Conservation (phyloP, 92 coral and sea anemone species). For the Palythoa grandis region DNA sequence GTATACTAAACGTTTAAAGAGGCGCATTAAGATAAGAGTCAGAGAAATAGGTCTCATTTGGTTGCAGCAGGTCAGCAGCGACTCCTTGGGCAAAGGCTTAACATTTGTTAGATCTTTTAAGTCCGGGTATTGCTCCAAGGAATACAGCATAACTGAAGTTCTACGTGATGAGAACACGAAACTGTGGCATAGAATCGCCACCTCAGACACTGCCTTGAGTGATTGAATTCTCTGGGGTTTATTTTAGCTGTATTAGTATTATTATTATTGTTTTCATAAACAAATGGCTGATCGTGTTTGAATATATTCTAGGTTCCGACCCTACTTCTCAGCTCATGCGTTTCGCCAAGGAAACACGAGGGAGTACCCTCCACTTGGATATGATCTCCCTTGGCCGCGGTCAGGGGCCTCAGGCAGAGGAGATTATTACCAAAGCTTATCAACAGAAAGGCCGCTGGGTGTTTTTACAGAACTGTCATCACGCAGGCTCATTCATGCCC, state of each 20-base stretch:
- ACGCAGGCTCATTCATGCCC: constrained; percentile 96
- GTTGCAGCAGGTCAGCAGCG: background rate
- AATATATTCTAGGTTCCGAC: constrained; percentile 78
- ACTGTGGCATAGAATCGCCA: too few species aligned
- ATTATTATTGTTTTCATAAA: background rate
- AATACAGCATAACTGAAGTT: too few species aligned
- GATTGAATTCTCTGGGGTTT: too few species aligned
- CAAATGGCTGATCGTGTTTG: background rate
- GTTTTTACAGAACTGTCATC: constrained; percentile 97
- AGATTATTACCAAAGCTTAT: constrained; percentile 89
- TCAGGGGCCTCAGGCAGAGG: constrained; percentile 93
- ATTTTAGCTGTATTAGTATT: too few species aligned
- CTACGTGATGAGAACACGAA: too few species aligned
- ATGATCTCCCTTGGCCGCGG: constrained; percentile 99
- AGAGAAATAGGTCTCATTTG: constrained; percentile 25
- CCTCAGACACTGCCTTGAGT: too few species aligned
- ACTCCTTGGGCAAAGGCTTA: background rate
- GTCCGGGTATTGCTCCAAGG: too few species aligned
- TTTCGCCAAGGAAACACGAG: constrained; percentile 85
- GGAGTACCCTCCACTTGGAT: constrained; percentile 85
- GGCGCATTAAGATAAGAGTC: background rate
- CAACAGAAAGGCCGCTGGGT: constrained; percentile 98
- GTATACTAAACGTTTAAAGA: background rate
- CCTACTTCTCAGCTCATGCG: constrained; percentile 95
- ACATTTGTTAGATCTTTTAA: too few species aligned